Evolutionary conservation across 2,797 vertebrate genomes (phyloP), one percentile per base, ranked within the genome.

Genomic region (Erethizon dorsatum): DNA sequence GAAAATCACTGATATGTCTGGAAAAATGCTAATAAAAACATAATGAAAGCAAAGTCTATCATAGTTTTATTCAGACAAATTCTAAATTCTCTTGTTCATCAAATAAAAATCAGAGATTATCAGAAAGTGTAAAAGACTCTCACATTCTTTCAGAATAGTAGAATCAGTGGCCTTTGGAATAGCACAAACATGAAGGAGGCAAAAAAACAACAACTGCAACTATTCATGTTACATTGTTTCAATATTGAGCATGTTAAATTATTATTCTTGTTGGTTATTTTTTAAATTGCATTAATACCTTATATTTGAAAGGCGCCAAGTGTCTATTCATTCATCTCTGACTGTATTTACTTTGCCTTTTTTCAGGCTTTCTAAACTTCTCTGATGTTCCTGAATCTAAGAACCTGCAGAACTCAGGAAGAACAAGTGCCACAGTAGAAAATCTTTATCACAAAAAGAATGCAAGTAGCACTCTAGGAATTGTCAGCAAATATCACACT

Each of bases 1-100:
- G 8, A 95, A 94, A 94, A 83, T 95, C 37, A 31, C 33, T 52
- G 50, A 50, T 17, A 0, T 1, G 56, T 54, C 59, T 90, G 97
- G 75, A 61, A 92, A 93, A 98, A 97, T 50, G 54, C 73, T 93
- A 96, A 97, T 84, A 92, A 93, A 26, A 94, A 59, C 54, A 79
- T 47, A 80, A 82, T 88, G 22, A 97, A 96, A 41, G 37, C 54
- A 89, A 78, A 83, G 20, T 3, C 80, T 75, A 91, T 87, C 61
- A 89, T 50, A 2, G 2, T 33, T 78, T 85, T 91, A 85, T 47
- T 89, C 15, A 71, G 22, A 61, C 33, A 89, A 77, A 56, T 0
- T 1, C 20, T 85, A 85, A 96, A 80, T 77, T 93, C 71, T 96
- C 31, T 13, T 26, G 18, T 69, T 77, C 52, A 59, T 94, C 28